Conservation (phyloP, 1,140 invertebrate genomes). For the Drosophila malerkotliana region DNA sequence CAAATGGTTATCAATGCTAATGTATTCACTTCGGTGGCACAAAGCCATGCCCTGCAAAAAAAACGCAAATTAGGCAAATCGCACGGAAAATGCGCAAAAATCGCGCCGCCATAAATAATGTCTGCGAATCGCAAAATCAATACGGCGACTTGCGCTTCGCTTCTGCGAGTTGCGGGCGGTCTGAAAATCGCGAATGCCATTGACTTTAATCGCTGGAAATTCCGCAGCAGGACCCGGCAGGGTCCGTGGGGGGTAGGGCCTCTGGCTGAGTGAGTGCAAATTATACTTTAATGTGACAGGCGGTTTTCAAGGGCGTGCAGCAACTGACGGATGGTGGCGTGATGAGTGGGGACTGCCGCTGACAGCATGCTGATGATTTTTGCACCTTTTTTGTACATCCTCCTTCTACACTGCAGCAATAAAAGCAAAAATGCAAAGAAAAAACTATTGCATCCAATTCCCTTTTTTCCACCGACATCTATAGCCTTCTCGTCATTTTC, state of each 20-base stretch:
- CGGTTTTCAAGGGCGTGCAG: constrained; percentile 25
- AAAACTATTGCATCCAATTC: constrained; percentile 65
- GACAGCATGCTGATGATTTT: constrained; percentile 77
- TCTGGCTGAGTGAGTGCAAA: constrained; percentile 69
- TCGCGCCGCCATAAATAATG: constrained; percentile 54
- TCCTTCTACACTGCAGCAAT: constrained; percentile 65
- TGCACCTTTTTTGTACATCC: constrained; percentile 67
- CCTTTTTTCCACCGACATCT: constrained; percentile 20
- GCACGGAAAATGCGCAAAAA: constrained; percentile 23
- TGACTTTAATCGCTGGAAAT: constrained; percentile 64
- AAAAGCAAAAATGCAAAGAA: constrained; percentile 19
- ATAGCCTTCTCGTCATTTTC: background rate
- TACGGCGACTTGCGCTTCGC: constrained; percentile 22
- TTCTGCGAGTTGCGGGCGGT: background rate
- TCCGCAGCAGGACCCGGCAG: constrained; percentile 8
- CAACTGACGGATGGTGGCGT: background rate
- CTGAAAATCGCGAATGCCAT: constrained; percentile 23
- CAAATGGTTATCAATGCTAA: constrained; percentile 76
- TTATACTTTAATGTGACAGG: constrained; percentile 80
- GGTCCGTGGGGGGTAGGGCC: background rate
- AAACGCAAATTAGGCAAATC: constrained; percentile 40
- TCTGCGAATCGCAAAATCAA: constrained; percentile 68
- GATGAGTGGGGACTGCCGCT: constrained; percentile 21
- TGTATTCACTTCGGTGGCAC: constrained; percentile 64
- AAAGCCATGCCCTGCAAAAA: background rate